These are phyloP conservation scores for Cremastinae sp. DNA, from an alignment of 2,888 invertebrate species.

Conservation along the genomic window DNA sequence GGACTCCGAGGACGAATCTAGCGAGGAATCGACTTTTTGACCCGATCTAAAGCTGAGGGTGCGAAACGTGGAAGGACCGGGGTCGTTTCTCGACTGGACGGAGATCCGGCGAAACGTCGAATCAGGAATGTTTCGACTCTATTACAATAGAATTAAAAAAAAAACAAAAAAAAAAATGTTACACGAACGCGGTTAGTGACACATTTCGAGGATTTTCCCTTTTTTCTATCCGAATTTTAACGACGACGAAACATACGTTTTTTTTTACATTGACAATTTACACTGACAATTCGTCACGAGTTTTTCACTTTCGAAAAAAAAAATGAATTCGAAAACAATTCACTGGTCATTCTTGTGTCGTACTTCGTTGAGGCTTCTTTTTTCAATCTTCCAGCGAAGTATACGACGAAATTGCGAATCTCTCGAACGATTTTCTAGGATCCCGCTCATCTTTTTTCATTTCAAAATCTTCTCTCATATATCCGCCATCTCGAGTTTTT, in stretches of 20 bases:
- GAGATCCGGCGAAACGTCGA: slow-evolving; percentile 63
- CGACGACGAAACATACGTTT: background rate
- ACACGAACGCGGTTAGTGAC: slow-evolving; percentile 13
- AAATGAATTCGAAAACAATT: slow-evolving; percentile 47
- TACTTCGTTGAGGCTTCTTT: slow-evolving; percentile 13
- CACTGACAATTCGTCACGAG: background rate
- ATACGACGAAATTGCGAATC: slow-evolving; percentile 29
- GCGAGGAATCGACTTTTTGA: no score
- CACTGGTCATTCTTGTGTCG: slow-evolving; percentile 40
- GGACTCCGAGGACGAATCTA: no score
- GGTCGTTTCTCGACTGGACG: slow-evolving; percentile 60
- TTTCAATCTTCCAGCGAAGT: slow-evolving; percentile 7
- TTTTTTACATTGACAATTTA: slow-evolving; percentile 16
- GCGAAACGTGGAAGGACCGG: slow-evolving; percentile 11
- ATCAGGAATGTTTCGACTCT: slow-evolving; percentile 64
- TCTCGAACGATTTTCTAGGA: slow-evolving; percentile 40
- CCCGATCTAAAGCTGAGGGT: no score
- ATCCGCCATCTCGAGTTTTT: slow-evolving; percentile 25
- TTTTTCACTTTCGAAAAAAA: background rate
- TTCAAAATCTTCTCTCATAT: slow-evolving; percentile 39
- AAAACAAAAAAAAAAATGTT: slow-evolving; percentile 43
- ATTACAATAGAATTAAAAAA: slow-evolving; percentile 45
- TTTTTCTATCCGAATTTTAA: slow-evolving; percentile 1
- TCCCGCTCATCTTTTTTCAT: slow-evolving; percentile 39
- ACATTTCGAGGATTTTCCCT: slow-evolving; percentile 28